A percentile compares a stretch with the other conserved stretches of the same genome.
phyloP scores from a whole-genome alignment of 2,888 invertebrate genomes.

The Trilocha varians region DNA sequence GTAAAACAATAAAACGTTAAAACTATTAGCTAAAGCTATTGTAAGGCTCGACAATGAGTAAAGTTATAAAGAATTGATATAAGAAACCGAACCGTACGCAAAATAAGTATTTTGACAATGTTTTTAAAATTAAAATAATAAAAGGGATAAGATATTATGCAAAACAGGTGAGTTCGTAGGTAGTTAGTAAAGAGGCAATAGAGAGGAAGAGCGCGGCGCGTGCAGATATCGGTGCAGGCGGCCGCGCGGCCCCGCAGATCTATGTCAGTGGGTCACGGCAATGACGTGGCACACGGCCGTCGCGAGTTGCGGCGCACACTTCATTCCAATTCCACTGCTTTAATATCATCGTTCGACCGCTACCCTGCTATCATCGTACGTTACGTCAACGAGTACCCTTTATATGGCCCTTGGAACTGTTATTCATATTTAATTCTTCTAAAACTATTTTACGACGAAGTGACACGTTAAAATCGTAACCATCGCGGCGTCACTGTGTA shows the following conservation, averaged over 20 bases:
- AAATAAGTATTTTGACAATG: neutral
- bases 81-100: too few species aligned
- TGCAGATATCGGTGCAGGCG: slow-evolving; percentile 70
- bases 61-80: too few species aligned
- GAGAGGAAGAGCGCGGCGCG: slow-evolving; percentile 59
- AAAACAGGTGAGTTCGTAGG: neutral
- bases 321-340: slow-evolving; percentile 73
- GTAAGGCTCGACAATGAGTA: too few species aligned
- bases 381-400: slow-evolving; percentile 13
- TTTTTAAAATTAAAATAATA: neutral
- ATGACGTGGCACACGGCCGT: slow-evolving; percentile 75
- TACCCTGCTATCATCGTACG: slow-evolving; percentile 16
- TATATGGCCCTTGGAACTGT: slow-evolving; percentile 2
- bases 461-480: slow-evolving; percentile 15
- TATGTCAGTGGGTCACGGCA: slow-evolving; percentile 81
- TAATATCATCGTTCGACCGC: slow-evolving; percentile 42
- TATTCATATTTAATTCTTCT: slow-evolving; percentile 6
- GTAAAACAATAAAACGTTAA: too few species aligned
- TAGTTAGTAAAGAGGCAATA: slow-evolving; percentile 32
- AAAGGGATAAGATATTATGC: neutral
- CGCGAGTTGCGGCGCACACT: slow-evolving; percentile 56
- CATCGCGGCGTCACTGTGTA: neutral
- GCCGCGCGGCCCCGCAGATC: slow-evolving; percentile 76
- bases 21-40: too few species aligned
- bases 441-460: slow-evolving; percentile 1